Evolutionary conservation across 2,797 vertebrate species (phyloP), one percentile per base, ranked within the genome.

Genomic region (Enteromius argenteus): DNA sequence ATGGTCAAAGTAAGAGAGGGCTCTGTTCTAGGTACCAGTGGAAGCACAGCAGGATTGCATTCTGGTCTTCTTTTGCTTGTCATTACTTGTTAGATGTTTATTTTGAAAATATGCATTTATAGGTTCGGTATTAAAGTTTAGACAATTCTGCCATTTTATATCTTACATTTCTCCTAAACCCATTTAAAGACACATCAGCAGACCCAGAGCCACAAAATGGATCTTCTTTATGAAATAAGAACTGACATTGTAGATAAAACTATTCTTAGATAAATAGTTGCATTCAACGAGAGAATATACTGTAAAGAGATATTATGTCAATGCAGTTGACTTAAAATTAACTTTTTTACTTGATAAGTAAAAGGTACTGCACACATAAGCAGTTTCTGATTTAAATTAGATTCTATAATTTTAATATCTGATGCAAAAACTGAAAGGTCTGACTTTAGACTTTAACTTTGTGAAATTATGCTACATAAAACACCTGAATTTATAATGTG

Each of bases 31-130:
- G 71, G 77, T 87, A 88, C 85, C 86, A 83, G 80, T 86, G 81
- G 89, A 81, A 84, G 46, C 84, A 85, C 37, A 73, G 85, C 71
- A 44, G 37, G 84, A 83, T 86, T 88, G 83, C 68, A 78, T 83
- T 84, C 76, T 81, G 71, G 69, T 58, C 75, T 76, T 83, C 84
- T 92, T 88, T 88, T 92, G 92, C 88, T 86, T 68, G 66, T 83
- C 56, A 81, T 42, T 80, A 73, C 85, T 69, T 46, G 42, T 21
- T 66, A 32, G 3, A 5, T 23, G 30, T 49, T 27, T 60, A 56
- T 60, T 60, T 58, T 77, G 14, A 76, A 60, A 60, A 60, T 13
- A 58, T 60, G 35, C 23, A 53, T 39, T 21, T 9, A 51, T 32
- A 32, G 4, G 46, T 58, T 21, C 21, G 35, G 23, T 21, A 53